Conservation (phyloP, 1,140 invertebrate genomes). For the Conus betulinus region DNA sequence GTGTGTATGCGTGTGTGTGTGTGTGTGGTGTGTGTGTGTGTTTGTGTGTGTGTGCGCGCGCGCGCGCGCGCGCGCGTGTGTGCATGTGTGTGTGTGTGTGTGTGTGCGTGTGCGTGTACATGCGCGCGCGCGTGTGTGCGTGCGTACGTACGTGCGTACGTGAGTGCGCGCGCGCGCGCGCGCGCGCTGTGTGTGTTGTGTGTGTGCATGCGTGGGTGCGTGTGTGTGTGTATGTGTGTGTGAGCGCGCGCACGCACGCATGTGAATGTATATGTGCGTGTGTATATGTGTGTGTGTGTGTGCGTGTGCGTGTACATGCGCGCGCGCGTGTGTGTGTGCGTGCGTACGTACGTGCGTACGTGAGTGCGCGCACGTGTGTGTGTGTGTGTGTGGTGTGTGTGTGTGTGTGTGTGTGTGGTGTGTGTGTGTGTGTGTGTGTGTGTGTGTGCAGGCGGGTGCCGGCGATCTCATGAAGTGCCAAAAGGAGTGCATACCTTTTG, state of each 20-base stretch:
- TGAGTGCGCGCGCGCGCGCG: too few species aligned
- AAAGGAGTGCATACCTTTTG: too few species aligned
- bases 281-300: background rate
- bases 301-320: background rate
- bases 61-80: too few species aligned
- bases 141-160: too few species aligned
- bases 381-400: background rate
- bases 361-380: background rate
- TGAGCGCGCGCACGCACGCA: background rate
- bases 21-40: too few species aligned
- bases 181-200: too few species aligned
- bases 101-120: too few species aligned
- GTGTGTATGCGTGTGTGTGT: too few species aligned
- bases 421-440: conserved; percentile 10
- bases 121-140: too few species aligned
- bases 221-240: background rate
- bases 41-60: too few species aligned
- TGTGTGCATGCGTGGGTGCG: too few species aligned
- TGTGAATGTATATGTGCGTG: background rate
- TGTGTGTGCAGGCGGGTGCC: background rate
- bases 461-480: background rate
- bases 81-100: too few species aligned
- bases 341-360: background rate
- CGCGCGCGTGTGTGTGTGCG: background rate
- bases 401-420: background rate